Base-by-base conservation (phyloP, 2,797 vertebrate genomes). In the Coregonus sp. region DNA sequence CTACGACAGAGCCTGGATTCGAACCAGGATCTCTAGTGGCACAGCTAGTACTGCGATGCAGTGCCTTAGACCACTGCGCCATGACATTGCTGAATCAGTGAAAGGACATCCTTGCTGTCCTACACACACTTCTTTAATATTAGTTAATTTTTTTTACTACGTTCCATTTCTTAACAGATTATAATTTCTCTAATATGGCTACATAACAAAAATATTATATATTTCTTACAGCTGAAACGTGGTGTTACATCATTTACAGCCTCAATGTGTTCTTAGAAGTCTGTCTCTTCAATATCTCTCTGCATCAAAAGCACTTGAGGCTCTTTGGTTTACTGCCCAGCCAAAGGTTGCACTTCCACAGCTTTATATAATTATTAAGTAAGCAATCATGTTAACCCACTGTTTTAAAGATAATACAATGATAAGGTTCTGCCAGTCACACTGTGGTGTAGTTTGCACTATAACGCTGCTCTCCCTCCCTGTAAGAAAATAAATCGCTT, bases 351-450 rank as follows among this genome's bases (percentile, higher is more conserved):
- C 83, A 87, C 78, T 81, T 76, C 84, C 80, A 81, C 84, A 78
- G 88, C 86, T 94, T 95, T 92, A 94, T 90, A 91, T 94, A 95
- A 95, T 96, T 95, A 96, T 95, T 96, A 95, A 96, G 95, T 93
- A 94, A 95, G 93, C 92, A 94, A 94, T 95, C 95, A 94, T 91
- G 94, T 96, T 92, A 92, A 95, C 85, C 79, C 75, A 75, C 77
- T 84, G 92, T 96, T 96, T 92, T 92, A 93, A 94, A 95, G 92
- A 93, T 91, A 95, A 94, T 95, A 89, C 86, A 79, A 86, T 79
- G 94, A 94, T 95, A 93, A 92, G 82, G 81, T 87, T 92, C 75
- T 89, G 88, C 86, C 82, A 81, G 76, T 84, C 85, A 89, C 81
- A 88, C 78, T 84, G 75, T 74, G 87, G 85, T 83, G 75, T 75